Evolutionary conservation across 1,140 invertebrate species (phyloP).

Genomic region (Laodelphax striatellus): DNA sequence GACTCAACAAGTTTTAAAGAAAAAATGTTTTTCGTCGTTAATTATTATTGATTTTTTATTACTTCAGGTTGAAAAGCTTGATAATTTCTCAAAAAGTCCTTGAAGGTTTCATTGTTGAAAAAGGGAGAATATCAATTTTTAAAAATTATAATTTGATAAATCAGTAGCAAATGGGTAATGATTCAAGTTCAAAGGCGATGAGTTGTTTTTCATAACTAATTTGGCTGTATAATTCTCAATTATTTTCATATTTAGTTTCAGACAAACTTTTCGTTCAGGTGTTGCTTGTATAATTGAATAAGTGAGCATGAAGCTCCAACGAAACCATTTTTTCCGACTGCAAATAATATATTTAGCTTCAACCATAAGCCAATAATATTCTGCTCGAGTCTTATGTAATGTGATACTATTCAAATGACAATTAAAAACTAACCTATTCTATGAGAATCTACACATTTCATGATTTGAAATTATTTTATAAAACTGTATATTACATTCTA

Average conservation of each 20-base stretch:
- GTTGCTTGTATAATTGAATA: background rate
- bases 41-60: too few relatives aligned
- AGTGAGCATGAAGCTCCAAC: constrained; percentile 8
- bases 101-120: too few relatives aligned
- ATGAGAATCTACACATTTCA: background rate
- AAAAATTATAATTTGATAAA: too few relatives aligned
- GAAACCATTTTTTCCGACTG: constrained; percentile 19
- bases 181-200: too few relatives aligned
- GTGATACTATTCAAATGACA: background rate
- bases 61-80: too few relatives aligned
- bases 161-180: too few relatives aligned
- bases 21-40: too few relatives aligned
- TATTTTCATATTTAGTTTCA: background rate
- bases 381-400: background rate
- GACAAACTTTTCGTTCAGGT: too few relatives aligned
- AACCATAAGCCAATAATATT: background rate
- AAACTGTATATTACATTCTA: background rate
- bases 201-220: background rate
- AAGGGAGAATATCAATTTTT: too few relatives aligned
- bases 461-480: background rate
- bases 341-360: background rate
- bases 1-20: too few relatives aligned
- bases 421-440: background rate
- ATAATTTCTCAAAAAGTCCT: too few relatives aligned
- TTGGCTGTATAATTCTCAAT: background rate